These are phyloP conservation scores for Drosophila fuyamai DNA, from an alignment of 1,140 invertebrate genomes.

Conservation along the genomic window DNA sequence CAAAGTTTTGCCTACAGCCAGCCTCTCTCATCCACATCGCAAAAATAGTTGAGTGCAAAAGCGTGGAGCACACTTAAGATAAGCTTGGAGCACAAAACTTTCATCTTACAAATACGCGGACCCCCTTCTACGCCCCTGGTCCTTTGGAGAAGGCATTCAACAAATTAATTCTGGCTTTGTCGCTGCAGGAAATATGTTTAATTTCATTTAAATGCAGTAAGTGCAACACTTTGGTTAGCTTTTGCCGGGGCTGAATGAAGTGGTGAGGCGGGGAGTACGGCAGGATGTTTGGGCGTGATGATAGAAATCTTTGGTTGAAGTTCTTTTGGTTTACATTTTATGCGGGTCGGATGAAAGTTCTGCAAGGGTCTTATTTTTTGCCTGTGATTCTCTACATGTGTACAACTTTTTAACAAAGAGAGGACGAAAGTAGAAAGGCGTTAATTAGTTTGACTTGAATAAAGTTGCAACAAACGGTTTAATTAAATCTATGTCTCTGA, in stretches of 20 bases:
- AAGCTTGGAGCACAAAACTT: constrained; percentile 77
- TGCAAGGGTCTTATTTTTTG: constrained; percentile 7
- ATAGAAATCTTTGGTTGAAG: constrained; percentile 18
- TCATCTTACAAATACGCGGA: constrained; percentile 77
- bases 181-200: constrained; percentile 80
- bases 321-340: constrained; percentile 32
- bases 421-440: neutral
- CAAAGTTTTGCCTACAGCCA: constrained; percentile 72
- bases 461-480: constrained; percentile 9
- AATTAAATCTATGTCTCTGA: constrained; percentile 4
- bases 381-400: constrained; percentile 6
- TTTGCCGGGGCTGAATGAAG: constrained; percentile 18
- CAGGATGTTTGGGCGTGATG: neutral
- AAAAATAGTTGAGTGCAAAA: constrained; percentile 78
- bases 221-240: constrained; percentile 80
- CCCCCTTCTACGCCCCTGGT: constrained; percentile 3
- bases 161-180: constrained; percentile 79
- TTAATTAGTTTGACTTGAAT: constrained; percentile 24
- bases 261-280: neutral
- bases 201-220: constrained; percentile 82
- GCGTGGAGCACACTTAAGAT: constrained; percentile 81
- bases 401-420: constrained; percentile 6
- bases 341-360: constrained; percentile 22
- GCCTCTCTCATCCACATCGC: constrained; percentile 34
- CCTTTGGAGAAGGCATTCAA: constrained; percentile 58